Evolutionary conservation across 2,113 vertebrate genomes (phyloP).

Genomic region (Oreocharis arfaki): DNA sequence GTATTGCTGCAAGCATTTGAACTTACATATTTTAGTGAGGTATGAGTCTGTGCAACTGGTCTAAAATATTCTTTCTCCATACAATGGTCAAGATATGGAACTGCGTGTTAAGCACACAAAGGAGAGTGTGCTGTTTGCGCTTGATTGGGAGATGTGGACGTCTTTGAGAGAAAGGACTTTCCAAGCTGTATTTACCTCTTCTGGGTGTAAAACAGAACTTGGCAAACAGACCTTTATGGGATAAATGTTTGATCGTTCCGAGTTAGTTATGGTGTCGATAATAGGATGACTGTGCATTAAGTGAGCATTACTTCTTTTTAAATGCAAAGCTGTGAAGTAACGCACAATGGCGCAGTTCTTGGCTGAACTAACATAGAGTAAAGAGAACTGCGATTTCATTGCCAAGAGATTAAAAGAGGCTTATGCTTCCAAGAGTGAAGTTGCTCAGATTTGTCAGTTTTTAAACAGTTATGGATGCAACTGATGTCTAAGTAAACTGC

Average conservation of each 20-base stretch:
- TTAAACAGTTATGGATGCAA: constrained; percentile 1
- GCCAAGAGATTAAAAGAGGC: constrained; percentile 36
- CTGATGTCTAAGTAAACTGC: constrained; percentile 5
- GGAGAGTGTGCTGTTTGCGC: background rate
- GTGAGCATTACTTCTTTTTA: constrained; percentile 4
- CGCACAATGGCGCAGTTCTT: background rate
- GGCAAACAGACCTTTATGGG: background rate
- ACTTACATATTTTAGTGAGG: background rate
- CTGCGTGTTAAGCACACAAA: background rate
- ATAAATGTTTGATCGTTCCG: background rate
- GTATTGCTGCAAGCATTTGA: background rate
- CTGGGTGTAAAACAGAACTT: background rate
- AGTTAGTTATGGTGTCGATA: background rate
- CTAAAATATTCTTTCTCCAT: background rate
- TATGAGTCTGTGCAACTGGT: background rate
- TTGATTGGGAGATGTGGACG: accelerated
- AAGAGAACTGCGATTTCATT: background rate
- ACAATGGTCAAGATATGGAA: background rate
- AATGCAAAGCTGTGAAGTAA: constrained; percentile 18
- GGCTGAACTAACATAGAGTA: background rate
- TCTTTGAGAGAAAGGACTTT: background rate
- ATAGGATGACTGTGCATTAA: constrained; percentile 13
- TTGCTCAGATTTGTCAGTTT: constrained; percentile 34
- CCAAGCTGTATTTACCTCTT: background rate
- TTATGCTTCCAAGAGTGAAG: constrained; percentile 41